Percentiles rank a stretch among this genome's conserved stretches.
phyloP scores from a whole-genome alignment of 2,888 invertebrate species.

The Polymixis lichenea region DNA sequence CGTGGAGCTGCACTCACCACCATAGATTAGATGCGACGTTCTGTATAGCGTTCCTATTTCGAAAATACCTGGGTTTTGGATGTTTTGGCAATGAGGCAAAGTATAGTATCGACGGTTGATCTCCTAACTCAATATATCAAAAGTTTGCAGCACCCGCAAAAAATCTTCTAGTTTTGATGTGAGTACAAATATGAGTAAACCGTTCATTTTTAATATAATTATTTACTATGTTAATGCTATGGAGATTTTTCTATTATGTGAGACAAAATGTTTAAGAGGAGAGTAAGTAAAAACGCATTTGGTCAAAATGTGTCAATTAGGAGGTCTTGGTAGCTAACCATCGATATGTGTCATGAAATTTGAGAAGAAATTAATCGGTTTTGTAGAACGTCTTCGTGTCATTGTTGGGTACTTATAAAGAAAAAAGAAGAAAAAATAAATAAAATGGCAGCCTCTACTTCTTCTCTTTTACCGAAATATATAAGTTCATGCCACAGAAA shows the following conservation, averaged over 20 bases:
- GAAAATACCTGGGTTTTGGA: constrained; percentile 5
- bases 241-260: too few species aligned
- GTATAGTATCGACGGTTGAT: too few species aligned
- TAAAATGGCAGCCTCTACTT: neutral
- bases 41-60: constrained; percentile 7
- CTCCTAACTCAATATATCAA: too few species aligned
- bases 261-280: too few species aligned
- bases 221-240: too few species aligned
- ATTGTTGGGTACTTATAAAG: neutral
- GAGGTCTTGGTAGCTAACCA: too few species aligned
- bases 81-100: neutral
- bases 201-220: too few species aligned
- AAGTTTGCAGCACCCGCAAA: too few species aligned
- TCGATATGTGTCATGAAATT: neutral
- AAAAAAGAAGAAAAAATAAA: neutral
- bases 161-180: too few species aligned
- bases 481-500: neutral
- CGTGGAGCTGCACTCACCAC: constrained; percentile 77
- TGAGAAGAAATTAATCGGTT: neutral
- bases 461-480: neutral
- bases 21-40: constrained; percentile 74
- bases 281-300: too few species aligned
- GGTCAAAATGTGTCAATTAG: too few species aligned
- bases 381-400: neutral
- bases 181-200: too few species aligned